Conservation (phyloP, 2,888 invertebrate genomes). For the Notodonta ziczac region DNA sequence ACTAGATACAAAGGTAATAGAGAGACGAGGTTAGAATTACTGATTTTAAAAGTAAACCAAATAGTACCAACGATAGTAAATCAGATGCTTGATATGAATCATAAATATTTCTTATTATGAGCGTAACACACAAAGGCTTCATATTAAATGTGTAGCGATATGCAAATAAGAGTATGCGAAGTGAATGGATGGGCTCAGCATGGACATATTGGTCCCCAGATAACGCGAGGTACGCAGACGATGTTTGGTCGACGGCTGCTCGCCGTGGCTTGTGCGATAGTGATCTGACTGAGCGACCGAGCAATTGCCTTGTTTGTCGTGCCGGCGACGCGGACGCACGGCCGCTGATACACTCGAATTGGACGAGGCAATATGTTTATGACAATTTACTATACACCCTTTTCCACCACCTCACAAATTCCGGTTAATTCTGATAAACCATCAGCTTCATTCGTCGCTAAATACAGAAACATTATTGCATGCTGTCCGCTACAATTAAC, state of each 20-base stretch:
- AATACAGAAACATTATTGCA: constrained; percentile 13
- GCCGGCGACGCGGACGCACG: constrained; percentile 28
- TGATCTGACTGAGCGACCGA: constrained; percentile 59
- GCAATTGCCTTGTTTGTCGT: constrained; percentile 79
- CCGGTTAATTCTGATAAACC: constrained; percentile 27
- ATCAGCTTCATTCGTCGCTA: constrained; percentile 19
- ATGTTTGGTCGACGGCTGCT: constrained; percentile 47
- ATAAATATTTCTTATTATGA: constrained; percentile 19
- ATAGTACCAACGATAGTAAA: not conserved
- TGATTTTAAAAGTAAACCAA: not conserved
- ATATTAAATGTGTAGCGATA: constrained; percentile 37
- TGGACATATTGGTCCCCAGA: constrained; percentile 52
- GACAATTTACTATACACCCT: constrained; percentile 36
- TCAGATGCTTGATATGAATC: not conserved
- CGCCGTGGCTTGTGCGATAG: constrained; percentile 64
- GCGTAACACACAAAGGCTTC: constrained; percentile 23
- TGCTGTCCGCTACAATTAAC: not conserved
- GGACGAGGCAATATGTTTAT: constrained; percentile 48
- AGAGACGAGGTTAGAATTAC: not conserved
- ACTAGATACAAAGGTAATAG: constrained; percentile 9
- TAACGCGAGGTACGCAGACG: constrained; percentile 42
- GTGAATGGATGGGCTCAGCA: constrained; percentile 48
- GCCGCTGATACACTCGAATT: constrained; percentile 34
- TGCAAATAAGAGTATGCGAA: constrained; percentile 44
- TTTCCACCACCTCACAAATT: constrained; percentile 23